Evolutionary conservation across 2,888 invertebrate species (phyloP).

Genomic region (Netelia fuscicornis): DNA sequence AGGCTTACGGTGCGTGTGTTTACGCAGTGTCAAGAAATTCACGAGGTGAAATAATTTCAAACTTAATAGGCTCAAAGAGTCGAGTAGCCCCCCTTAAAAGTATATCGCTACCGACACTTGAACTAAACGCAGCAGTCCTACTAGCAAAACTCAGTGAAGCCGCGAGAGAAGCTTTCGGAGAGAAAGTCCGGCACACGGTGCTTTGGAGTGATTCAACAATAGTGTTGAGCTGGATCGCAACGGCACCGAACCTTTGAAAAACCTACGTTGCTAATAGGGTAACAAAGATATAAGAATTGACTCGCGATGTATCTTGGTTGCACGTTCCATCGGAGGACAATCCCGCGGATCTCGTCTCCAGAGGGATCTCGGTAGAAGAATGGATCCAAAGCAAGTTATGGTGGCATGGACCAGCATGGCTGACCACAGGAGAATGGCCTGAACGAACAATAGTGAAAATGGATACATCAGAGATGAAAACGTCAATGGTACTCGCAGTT

Average conservation of each 20-base stretch:
- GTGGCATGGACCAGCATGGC: slow-evolving; percentile 65
- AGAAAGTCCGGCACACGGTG: background rate
- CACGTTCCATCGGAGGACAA: slow-evolving; percentile 53
- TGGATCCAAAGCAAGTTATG: slow-evolving; percentile 24
- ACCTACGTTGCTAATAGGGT: slow-evolving; percentile 65
- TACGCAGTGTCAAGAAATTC: slow-evolving; percentile 43
- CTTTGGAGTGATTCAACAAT: slow-evolving; percentile 54
- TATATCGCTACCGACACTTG: slow-evolving; percentile 17
- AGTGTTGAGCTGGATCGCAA: slow-evolving; percentile 63
- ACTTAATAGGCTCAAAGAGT: slow-evolving; percentile 16
- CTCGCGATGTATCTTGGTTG: slow-evolving; percentile 15
- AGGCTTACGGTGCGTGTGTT: slow-evolving; percentile 70
- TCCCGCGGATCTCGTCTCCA: slow-evolving; percentile 57
- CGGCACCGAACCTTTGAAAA: slow-evolving; percentile 46
- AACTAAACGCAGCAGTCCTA: slow-evolving; percentile 25
- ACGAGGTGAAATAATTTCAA: background rate
- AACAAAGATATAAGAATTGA: slow-evolving; percentile 56
- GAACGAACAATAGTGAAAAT: background rate
- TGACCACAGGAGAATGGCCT: slow-evolving; percentile 36
- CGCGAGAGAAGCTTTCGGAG: background rate
- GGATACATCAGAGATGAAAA: slow-evolving; percentile 6
- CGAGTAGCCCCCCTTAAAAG: slow-evolving; percentile 24
- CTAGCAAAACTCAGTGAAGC: background rate
- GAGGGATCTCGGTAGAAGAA: slow-evolving; percentile 31
- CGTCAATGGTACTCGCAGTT: slow-evolving; percentile 5